phyloP scores from a whole-genome alignment of 2,113 vertebrate genomes.

The Burhinus bistriatus region DNA sequence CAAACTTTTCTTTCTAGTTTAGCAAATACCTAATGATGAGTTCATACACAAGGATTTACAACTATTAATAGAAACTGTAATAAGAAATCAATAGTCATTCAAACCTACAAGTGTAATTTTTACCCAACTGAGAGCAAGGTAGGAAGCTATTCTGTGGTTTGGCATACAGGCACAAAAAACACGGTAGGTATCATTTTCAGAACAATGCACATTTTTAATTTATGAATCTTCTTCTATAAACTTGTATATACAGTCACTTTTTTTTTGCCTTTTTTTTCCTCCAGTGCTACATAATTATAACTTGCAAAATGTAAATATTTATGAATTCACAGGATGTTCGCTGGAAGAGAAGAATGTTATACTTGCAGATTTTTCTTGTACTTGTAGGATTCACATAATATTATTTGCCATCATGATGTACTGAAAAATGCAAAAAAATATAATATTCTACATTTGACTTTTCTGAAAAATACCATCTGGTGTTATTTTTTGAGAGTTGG shows the following conservation, averaged over 20 bases:
- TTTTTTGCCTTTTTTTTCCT: conserved; percentile 8
- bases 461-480: conserved; percentile 77
- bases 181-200: conserved; percentile 61
- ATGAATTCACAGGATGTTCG: conserved; percentile 81
- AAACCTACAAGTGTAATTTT: conserved; percentile 55
- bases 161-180: conserved; percentile 45
- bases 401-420: conserved; percentile 73
- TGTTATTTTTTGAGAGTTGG: conserved; percentile 68
- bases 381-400: conserved; percentile 73
- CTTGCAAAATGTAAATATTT: conserved; percentile 84
- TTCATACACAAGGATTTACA: conserved; percentile 42
- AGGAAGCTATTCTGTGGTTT: conserved; percentile 1
- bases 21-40: conserved; percentile 42
- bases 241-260: conserved; percentile 66
- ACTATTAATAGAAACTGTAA: conserved; percentile 69
- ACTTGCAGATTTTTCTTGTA: conserved; percentile 78
- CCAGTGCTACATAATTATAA: conserved; percentile 80
- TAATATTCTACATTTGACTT: conserved; percentile 73
- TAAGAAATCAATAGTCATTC: conserved; percentile 62
- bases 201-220: conserved; percentile 76
- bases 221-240: conserved; percentile 77
- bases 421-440: conserved; percentile 68
- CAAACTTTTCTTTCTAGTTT: conserved; percentile 29
- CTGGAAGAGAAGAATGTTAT: conserved; percentile 77
- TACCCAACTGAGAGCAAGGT: not conserved